Evolutionary conservation across 2,113 vertebrate genomes (phyloP).

Genomic region (Nerophis ophidion): DNA sequence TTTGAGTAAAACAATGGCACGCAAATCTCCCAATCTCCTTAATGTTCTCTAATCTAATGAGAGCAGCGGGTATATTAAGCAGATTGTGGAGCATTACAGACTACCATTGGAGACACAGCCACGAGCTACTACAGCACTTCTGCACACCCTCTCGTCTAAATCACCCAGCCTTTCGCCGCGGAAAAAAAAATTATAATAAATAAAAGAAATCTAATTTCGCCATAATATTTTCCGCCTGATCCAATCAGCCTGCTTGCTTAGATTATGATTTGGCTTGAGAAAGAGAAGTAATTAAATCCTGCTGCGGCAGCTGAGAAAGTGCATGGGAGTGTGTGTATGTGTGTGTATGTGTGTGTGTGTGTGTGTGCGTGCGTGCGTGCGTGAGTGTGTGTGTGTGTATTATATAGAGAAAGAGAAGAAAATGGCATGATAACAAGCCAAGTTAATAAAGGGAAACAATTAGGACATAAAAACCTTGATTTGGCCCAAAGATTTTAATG

Average conservation of each 20-base stretch:
- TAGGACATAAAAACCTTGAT: conserved; percentile 62
- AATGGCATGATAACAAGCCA: conserved; percentile 56
- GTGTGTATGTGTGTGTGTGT: too few relatives aligned
- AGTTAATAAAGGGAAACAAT: conserved; percentile 70
- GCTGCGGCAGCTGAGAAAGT: conserved; percentile 51
- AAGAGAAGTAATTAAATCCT: conserved; percentile 49
- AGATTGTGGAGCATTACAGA: conserved; percentile 55
- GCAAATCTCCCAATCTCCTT: conserved; percentile 58
- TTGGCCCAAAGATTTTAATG: conserved; percentile 49
- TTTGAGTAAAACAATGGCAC: conserved; percentile 48
- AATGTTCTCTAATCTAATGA: conserved; percentile 64
- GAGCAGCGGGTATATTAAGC: conserved; percentile 55
- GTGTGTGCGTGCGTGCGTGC: too few relatives aligned
- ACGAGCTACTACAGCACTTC: conserved; percentile 55
- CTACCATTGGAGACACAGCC: conserved; percentile 47
- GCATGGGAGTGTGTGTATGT: conserved; percentile 11
- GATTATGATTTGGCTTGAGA: conserved; percentile 60
- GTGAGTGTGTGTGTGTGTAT: conserved; percentile 11
- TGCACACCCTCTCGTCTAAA: conserved; percentile 28
- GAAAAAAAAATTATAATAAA: conserved; percentile 7
- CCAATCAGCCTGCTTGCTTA: conserved; percentile 53
- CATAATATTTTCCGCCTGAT: conserved; percentile 51
- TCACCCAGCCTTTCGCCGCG: not conserved
- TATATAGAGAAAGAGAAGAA: conserved; percentile 30
- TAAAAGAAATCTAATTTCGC: conserved; percentile 34